Evolutionary conservation across 2,797 vertebrate species (phyloP).

Genomic region (Catharus ustulatus): DNA sequence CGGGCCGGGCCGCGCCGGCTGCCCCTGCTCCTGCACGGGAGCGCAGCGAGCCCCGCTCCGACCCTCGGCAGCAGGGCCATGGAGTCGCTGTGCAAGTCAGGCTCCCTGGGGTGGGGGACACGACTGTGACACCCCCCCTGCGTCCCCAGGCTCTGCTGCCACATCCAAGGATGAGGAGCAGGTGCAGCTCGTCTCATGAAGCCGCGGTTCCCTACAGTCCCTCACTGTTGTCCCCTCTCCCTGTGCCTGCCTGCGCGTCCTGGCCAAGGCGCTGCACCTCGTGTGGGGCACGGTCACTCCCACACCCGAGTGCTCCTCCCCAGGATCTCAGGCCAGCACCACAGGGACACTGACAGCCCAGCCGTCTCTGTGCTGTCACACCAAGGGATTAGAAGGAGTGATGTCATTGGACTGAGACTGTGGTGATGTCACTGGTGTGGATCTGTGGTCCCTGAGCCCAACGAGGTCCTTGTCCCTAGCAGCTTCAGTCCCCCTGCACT

Average conservation of each 20-base stretch:
- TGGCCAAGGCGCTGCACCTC: neutral
- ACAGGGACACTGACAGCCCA: neutral
- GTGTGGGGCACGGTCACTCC: fast-evolving
- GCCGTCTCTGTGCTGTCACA: neutral
- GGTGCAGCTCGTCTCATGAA: fast-evolving
- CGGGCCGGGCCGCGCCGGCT: neutral
- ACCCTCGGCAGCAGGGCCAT: neutral
- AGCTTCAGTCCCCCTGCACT: neutral
- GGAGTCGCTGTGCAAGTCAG: fast-evolving
- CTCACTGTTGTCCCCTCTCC: neutral
- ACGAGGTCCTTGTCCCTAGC: neutral
- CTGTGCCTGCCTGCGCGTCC: fast-evolving
- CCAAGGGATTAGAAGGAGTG: neutral
- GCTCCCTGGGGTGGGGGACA: neutral
- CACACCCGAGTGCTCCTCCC: neutral
- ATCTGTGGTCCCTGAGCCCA: neutral
- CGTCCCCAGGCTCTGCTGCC: fast-evolving
- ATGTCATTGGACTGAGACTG: neutral
- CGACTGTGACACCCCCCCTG: neutral
- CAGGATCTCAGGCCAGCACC: neutral
- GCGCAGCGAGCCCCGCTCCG: neutral
- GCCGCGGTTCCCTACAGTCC: fast-evolving
- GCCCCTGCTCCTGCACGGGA: neutral
- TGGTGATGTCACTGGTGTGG: neutral
- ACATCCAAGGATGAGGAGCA: fast-evolving